A percentile compares a stretch with the other conserved stretches of the same genome.
Evolutionary conservation across 2,888 invertebrate species (phyloP).

Genomic region (Xestoiulus laeticollis): DNA sequence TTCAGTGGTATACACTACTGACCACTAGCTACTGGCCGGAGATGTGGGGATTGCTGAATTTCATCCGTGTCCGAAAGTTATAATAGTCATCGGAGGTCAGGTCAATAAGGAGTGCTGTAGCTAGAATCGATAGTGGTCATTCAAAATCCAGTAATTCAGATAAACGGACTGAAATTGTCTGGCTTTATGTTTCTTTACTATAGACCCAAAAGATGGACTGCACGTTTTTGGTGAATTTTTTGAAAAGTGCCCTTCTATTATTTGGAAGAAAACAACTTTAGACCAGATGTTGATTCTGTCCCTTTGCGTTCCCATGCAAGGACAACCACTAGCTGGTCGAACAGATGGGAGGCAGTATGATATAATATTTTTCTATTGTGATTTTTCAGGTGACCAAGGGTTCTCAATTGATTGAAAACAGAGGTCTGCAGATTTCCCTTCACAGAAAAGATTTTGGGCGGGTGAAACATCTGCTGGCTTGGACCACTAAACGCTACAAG

Average conservation of each 20-base stretch:
- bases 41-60: background rate
- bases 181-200: background rate
- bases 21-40: background rate
- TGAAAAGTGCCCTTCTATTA: background rate
- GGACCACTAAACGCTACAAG: slow-evolving; percentile 57
- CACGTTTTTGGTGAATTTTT: background rate
- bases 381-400: slow-evolving; percentile 55
- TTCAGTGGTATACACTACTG: background rate
- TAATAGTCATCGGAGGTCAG: background rate
- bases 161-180: background rate
- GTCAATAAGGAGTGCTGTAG: background rate
- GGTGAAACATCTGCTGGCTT: slow-evolving; percentile 56
- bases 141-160: background rate
- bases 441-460: slow-evolving; percentile 41
- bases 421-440: slow-evolving; percentile 49
- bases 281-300: background rate
- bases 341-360: background rate
- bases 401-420: slow-evolving; percentile 55
- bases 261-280: background rate
- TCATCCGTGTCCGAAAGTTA: background rate
- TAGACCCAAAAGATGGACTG: background rate
- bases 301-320: background rate
- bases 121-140: background rate
- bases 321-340: background rate
- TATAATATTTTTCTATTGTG: background rate